Base-by-base conservation (phyloP, 1,140 invertebrate genomes). In the Drosophila azteca region DNA sequence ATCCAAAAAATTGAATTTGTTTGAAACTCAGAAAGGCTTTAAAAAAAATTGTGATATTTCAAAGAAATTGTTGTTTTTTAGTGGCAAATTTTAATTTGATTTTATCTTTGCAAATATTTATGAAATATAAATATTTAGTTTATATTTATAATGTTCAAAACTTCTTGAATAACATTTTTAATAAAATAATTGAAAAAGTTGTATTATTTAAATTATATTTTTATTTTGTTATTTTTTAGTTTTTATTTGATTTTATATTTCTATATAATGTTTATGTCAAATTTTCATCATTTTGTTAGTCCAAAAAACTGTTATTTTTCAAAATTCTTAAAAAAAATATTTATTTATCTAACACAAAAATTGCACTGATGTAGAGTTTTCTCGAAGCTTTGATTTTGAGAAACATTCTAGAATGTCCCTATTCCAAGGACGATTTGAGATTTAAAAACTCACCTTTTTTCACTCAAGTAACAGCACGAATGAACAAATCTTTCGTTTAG, bases 361-460 rank as follows among this genome's bases (percentile, higher is more conserved):
- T 26, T 20, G 29, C 44, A 50, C 20, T 3, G n/a, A 3, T 13
- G 4, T 5, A 11, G 8, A 65, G 29, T 55, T 48, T n/a, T 6
- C 4, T 5, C 24, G 24, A 26, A 31, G 43, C 50, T 41, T 53
- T 53, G 24, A 17, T 44, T 13, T 39, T 1, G 11, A 39, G 11
- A 39, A 2, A 48, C 31, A 17, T 66, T 69, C 29, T 35, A 11
- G 24, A 55, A 52, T 45, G 31, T 63, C 9, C 43, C 59, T 49
- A 20, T n/a, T 3, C n/a, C 6, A 68, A 87, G 68, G 73, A 81
- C 53, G 52, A 17, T 58, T 57, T 8, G 20, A 20, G 17, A 4
- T 20, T 6, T 43, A 53, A 88, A 53, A 88, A 88, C 82, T 87
- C 82, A 87, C 82, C 82, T 87, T 88, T 39, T 69, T 51, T 79